Evolutionary conservation across 2,113 vertebrate genomes (phyloP), one percentile per base, ranked within the genome.

Genomic region (Anolis sagrei): DNA sequence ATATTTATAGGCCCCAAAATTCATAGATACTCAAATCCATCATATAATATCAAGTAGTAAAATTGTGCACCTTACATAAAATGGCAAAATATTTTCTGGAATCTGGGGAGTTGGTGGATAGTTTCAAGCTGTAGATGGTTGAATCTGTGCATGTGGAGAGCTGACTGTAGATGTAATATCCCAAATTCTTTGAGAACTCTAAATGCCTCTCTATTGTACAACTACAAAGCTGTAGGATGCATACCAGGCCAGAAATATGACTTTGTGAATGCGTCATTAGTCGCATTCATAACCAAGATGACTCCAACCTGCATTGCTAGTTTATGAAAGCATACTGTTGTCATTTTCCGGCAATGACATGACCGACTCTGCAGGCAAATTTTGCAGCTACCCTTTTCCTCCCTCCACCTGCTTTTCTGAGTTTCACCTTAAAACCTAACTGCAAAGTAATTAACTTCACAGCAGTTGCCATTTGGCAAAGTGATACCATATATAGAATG

Each of bases 401-500:
- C 34, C 36, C 7, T 36, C 21, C 34, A 76, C 25, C 54, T 19
- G 83, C 91, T 94, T 85, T 87, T 93, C 89, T 89, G 66, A 21
- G 93, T 94, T 94, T 93, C 86, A 91, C 34, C 87, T 92, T 91
- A 87, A 91, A 94, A 94, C 92, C 90, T 83, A 25, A 76, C 82
- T 89, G 83, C 87, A 90, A 78, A 87, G 82, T 91, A 95, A 96
- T 96, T 95, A 96, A 90, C 89, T 95, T 95, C 93, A 73, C 90
- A 94, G 92, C 88, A 91, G 91, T 93, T 92, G 70, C 90, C 79
- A 87, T 93, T 90, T 90, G 81, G 89, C 84, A 87, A 94, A 94
- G 83, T 87, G 92, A 86, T 86, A 88, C 84, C 69, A 80, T 70
- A 86, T 75, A 86, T 86, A 91, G 92, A 93, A 91, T 85, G 88